Conservation (phyloP, 2,888 invertebrate species). For the Vannuccia rotundouncinata region DNA sequence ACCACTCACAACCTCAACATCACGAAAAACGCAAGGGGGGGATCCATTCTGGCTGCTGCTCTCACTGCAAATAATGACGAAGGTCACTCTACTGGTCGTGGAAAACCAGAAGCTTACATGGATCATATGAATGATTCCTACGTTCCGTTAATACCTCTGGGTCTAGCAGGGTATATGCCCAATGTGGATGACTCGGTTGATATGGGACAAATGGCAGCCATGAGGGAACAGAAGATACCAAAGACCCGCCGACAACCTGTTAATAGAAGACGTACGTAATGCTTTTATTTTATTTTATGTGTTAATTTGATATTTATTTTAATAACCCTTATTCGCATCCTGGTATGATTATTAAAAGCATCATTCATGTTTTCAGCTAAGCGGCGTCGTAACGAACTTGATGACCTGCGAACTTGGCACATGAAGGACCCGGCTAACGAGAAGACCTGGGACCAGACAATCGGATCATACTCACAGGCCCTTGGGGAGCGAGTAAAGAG, state of each 20-base stretch:
- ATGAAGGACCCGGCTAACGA: conserved; percentile 33
- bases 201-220: neutral
- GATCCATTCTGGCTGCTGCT: neutral
- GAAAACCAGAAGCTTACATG: neutral
- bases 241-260: neutral
- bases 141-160: neutral
- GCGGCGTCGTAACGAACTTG: conserved; percentile 32
- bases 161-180: neutral
- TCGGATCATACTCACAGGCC: conserved; percentile 37
- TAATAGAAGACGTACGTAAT: neutral
- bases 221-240: neutral
- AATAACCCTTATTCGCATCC: neutral
- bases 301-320: neutral
- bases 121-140: neutral
- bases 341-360: no score
- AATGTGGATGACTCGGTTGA: neutral
- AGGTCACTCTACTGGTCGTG: neutral
- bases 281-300: neutral
- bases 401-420: conserved; percentile 35
- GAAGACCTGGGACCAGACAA: conserved; percentile 31
- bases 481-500: conserved; percentile 45
- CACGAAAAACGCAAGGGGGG: neutral
- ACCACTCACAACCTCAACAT: neutral
- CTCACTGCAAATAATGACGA: neutral
- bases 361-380: no score